These are phyloP conservation scores for Lasius platythorax DNA, from an alignment of 2,888 invertebrate species.

Conservation along the genomic window DNA sequence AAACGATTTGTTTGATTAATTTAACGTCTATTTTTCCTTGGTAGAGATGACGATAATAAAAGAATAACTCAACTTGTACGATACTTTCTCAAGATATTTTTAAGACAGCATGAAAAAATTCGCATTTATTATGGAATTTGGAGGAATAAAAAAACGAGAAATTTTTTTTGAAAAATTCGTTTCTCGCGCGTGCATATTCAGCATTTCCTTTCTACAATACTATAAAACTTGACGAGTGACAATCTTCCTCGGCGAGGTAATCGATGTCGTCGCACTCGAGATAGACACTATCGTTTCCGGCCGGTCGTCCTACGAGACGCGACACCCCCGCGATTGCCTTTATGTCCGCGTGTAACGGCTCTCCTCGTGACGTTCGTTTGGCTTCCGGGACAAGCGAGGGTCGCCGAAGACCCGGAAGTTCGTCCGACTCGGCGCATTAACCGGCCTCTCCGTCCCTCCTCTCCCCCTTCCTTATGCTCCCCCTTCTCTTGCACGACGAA, in stretches of 20 bases:
- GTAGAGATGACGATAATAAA: not conserved
- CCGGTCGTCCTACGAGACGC: conserved; percentile 46
- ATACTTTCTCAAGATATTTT: not conserved
- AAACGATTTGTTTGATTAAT: not conserved
- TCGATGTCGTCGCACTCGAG: conserved; percentile 35
- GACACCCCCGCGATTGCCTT: conserved; percentile 62
- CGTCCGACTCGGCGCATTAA: conserved; percentile 77
- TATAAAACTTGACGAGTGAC: not conserved
- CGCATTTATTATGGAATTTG: not conserved
- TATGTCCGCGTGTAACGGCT: conserved; percentile 75
- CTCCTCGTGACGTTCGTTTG: conserved; percentile 78
- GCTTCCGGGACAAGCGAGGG: conserved; percentile 83
- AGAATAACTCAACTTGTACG: not conserved
- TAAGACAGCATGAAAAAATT: not conserved
- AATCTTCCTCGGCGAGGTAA: conserved; percentile 1
- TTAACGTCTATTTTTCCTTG: not conserved
- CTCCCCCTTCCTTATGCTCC: not conserved
- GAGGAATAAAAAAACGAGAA: not conserved
- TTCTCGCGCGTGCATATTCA: not conserved
- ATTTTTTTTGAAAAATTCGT: not conserved
- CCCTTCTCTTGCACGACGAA: conserved; percentile 51
- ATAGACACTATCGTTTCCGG: conserved; percentile 59
- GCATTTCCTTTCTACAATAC: not conserved
- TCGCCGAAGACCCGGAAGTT: conserved; percentile 83
- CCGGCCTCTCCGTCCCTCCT: conserved; percentile 63